Conservation (phyloP, 1,140 invertebrate species). For the Drosophila chauvacae region DNA sequence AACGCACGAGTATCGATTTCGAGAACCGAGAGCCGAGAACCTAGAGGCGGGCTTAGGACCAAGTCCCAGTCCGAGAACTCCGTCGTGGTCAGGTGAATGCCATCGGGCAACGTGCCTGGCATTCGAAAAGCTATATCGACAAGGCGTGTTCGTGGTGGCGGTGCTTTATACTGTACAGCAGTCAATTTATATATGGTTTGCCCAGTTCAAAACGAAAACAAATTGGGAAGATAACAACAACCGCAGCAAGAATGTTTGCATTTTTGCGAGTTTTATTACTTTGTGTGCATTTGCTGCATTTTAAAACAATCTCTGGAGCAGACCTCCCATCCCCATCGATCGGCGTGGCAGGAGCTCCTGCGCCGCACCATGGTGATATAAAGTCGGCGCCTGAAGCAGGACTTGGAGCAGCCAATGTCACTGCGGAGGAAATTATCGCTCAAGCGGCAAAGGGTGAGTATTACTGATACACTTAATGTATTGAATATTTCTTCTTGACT, state of each 20-base stretch:
- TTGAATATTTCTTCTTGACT: neutral
- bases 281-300: slow-evolving; percentile 81
- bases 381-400: slow-evolving; percentile 33
- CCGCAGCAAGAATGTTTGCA: slow-evolving; percentile 70
- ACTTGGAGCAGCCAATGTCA: slow-evolving; percentile 41
- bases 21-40: slow-evolving; percentile 11
- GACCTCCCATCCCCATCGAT: slow-evolving; percentile 46
- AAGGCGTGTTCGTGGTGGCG: slow-evolving; percentile 57
- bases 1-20: slow-evolving; percentile 30
- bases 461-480: too few species aligned
- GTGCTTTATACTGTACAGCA: slow-evolving; percentile 52
- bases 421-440: slow-evolving; percentile 2
- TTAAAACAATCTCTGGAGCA: slow-evolving; percentile 65
- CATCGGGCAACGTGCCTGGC: slow-evolving; percentile 75
- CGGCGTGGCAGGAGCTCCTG: slow-evolving; percentile 12
- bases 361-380: slow-evolving; percentile 20
- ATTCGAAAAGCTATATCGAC: slow-evolving; percentile 51
- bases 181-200: slow-evolving; percentile 71
- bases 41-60: slow-evolving; percentile 19
- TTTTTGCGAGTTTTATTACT: slow-evolving; percentile 77
- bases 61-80: slow-evolving; percentile 45
- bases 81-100: slow-evolving; percentile 75
- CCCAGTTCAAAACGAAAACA: slow-evolving; percentile 66
- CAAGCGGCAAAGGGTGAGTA: slow-evolving; percentile 23
- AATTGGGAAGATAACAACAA: slow-evolving; percentile 57